Conservation (phyloP, 2,888 invertebrate genomes). For the Platypus cylindrus region DNA sequence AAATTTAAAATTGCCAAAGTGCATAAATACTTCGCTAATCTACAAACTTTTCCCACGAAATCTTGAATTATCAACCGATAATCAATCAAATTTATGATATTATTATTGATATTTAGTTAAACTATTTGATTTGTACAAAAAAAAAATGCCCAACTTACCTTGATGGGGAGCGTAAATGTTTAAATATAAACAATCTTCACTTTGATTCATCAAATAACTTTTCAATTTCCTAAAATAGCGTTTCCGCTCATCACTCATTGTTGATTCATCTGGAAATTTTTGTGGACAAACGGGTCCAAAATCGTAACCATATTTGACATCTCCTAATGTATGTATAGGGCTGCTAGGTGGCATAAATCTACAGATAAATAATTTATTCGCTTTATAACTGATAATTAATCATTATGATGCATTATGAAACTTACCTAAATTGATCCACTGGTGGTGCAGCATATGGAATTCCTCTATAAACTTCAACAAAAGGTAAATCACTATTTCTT, state of each 20-base stretch:
- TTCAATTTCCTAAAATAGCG: constrained; percentile 60
- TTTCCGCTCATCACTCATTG: constrained; percentile 52
- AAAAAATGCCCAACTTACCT: no score
- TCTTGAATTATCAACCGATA: no score
- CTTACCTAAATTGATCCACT: constrained; percentile 47
- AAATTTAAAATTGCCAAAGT: no score
- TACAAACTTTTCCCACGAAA: no score
- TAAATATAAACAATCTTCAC: constrained; percentile 81
- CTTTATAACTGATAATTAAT: background rate
- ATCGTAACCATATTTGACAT: constrained; percentile 51
- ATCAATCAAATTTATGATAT: no score
- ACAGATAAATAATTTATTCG: constrained; percentile 24
- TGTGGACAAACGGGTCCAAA: constrained; percentile 83
- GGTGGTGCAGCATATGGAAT: constrained; percentile 76
- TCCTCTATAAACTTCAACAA: constrained; percentile 63
- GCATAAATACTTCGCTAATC: no score
- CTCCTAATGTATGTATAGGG: constrained; percentile 64
- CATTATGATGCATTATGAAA: no score
- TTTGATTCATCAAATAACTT: constrained; percentile 55
- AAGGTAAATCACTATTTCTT: constrained; percentile 47
- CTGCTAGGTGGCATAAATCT: constrained; percentile 48
- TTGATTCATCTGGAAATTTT: constrained; percentile 54
- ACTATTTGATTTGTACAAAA: no score
- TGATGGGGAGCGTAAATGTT: constrained; percentile 83
- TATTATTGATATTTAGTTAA: no score